phyloP scores from a whole-genome alignment of 2,113 vertebrate genomes.

The Aegotheles bennettii region DNA sequence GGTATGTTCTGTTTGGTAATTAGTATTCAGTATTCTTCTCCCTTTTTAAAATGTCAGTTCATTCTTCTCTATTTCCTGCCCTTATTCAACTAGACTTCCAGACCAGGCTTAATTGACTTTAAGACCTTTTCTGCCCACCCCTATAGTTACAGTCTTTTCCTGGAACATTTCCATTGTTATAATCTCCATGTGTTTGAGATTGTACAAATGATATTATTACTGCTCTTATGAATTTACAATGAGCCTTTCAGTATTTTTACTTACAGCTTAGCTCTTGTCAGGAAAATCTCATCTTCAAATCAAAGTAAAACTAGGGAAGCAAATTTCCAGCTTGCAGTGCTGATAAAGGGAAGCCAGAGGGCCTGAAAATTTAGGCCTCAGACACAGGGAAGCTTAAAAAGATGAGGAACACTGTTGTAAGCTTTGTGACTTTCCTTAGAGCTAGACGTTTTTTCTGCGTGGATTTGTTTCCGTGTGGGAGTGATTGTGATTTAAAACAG shows the following conservation, averaged over 20 bases:
- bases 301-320: background rate
- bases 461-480: background rate
- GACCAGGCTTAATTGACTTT: conserved; percentile 28
- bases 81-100: conserved; percentile 7
- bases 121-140: conserved; percentile 14
- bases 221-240: background rate
- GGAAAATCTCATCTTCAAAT: background rate
- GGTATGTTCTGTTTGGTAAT: background rate
- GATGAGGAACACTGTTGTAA: background rate
- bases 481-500: background rate
- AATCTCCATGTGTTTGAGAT: background rate
- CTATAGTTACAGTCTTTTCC: conserved; percentile 1
- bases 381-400: background rate
- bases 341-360: background rate
- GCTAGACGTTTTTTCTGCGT: background rate
- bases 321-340: background rate
- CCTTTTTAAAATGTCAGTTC: conserved; percentile 16
- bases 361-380: background rate
- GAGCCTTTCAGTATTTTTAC: background rate
- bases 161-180: conserved; percentile 37
- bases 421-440: background rate
- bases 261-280: background rate
- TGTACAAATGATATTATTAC: conserved; percentile 13
- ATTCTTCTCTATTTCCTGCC: conserved; percentile 56
- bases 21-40: background rate